phyloP scores from a whole-genome alignment of 2,797 vertebrate genomes.

The Champsocephalus esox region DNA sequence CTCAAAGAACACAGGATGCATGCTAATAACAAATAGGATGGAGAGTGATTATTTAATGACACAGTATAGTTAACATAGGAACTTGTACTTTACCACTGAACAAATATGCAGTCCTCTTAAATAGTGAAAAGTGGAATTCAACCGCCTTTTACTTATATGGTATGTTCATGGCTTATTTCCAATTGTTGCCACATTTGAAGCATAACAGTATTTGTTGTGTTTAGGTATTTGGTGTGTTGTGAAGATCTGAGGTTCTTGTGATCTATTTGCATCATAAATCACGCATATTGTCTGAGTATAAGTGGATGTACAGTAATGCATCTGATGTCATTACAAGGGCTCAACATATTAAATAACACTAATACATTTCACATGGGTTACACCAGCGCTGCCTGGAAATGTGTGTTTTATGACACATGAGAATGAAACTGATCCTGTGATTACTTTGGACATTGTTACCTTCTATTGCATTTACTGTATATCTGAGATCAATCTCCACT shows the following conservation, averaged over 20 bases:
- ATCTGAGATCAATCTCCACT: conserved; percentile 38
- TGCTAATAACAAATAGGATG: not conserved
- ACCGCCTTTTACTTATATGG: not conserved
- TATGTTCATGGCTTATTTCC: not conserved
- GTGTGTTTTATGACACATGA: conserved; percentile 44
- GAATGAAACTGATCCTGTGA: conserved; percentile 54
- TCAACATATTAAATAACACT: conserved; percentile 65
- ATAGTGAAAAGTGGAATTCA: too few species aligned
- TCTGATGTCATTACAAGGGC: conserved; percentile 71
- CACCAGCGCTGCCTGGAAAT: conserved; percentile 55
- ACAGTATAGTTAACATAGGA: too few species aligned
- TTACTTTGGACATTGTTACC: conserved; percentile 42
- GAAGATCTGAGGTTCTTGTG: not conserved
- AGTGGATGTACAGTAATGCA: conserved; percentile 35
- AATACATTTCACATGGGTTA: conserved; percentile 37
- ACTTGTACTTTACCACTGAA: not conserved
- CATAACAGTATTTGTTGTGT: not conserved
- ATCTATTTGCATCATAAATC: conserved; percentile 31
- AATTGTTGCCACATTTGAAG: not conserved
- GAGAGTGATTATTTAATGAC: not conserved
- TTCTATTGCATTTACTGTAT: conserved; percentile 36
- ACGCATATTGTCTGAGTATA: conserved; percentile 31
- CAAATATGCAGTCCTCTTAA: not conserved
- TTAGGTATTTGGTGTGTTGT: not conserved
- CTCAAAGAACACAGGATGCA: conserved; percentile 12